Base-by-base conservation (phyloP, 2,888 invertebrate genomes). In the Macrosiphum euphorbiae region DNA sequence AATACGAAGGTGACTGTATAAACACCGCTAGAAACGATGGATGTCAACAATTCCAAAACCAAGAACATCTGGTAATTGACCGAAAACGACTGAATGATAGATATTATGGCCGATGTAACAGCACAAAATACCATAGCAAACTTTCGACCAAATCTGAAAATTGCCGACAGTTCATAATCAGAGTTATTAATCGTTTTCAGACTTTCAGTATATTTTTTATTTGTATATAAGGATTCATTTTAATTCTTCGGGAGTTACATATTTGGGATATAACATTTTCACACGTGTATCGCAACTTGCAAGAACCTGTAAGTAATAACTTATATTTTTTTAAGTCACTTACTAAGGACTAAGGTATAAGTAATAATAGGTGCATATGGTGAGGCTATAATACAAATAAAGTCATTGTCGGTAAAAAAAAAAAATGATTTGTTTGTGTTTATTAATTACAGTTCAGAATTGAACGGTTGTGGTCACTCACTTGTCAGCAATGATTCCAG, bases 401-500 rank as follows among this genome's bases (percentile, higher is more conserved):
- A n/a, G 20, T 35, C 35, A 35, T n/a, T n/a, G 67, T n/a, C 7
- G 35, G 67, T 78, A 78, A 67, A 67, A 67, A n/a, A 67, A n/a
- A 67, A 58, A 58, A 26, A 67, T 67, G 0, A 67, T n/a, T n/a
- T 5, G 1, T 67, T 47, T 13, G 4, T 44, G 28, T 44, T 86
- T 86, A 86, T 86, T 47, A 20, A 35, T 35, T 78, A 47, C 47
- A 86, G 28, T 86, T 20, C 20, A 20, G 35, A 35, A 7, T 35
- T 86, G 7, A 7, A 28, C 5, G 1, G 1, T 85, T 44, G 13
- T 44, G 26, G 86, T 61, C 24, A 94, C 95, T 95, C 95, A 97
- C 97, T 96, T 96, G 95, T 97, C 97, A 7, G 97, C 97, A 44
- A 97, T 95, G 95, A 97, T 96, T 41, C 97, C 97, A 94, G 96